Base-by-base conservation (phyloP, 2,113 vertebrate genomes). In the Cervus canadensis region DNA sequence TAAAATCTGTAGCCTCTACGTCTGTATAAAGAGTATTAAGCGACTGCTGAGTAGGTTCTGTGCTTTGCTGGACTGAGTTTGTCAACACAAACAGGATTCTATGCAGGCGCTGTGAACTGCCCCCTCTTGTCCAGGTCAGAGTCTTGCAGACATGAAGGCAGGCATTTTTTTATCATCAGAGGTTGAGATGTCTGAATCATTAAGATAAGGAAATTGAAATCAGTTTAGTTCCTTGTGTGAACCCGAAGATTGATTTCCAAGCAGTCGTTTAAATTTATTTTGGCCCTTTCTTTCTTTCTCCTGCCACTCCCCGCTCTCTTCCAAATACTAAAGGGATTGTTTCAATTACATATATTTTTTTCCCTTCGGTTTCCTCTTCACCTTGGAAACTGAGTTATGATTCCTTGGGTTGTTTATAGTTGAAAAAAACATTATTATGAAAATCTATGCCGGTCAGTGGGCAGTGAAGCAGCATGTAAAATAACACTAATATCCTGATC, bases 261-360 rank as follows among this genome's bases (percentile, higher is more conserved):
- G 84, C 57, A 83, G 50, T 83, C 74, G 5, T 87, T 91, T 96
- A 40, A 52, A 54, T 90, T 57, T 78, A n/a, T 90, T 62, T 90
- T 71, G 97, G 10, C 78, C 40, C 86, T 50, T 95, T 81, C n/a
- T 54, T 43, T 84, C 64, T 64, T 59, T 21, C n/a, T 50, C 57
- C 28, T 25, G 40, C 19, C 79, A 28, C 26, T 93, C 59, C 89
- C 16, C 12, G 36, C 90, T 89, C 40, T 94, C 60, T 30, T 85
- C 79, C 96, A 78, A 33, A 84, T 97, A 57, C 36, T 50, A 33
- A 95, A 96, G 40, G 60, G 25, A 48, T 98, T 96, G 88, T 96
- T 81, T 97, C 87, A 40, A 48, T 87, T 97, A 56, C 90, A 0
- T 92, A 40, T 95, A 43, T 89, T 88, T 93, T 94, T 74, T 64